Conservation (phyloP, 2,113 vertebrate genomes). For the Rattus norvegicus region GRCr8 NC_086021.1:172484501-172485000, state of each 20-base stretch:
- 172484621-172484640: too few species aligned
- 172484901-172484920: background rate
- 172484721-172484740: background rate
- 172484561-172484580: too few species aligned
- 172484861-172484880: background rate
- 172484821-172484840: background rate
- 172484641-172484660: too few species aligned
- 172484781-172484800: background rate
- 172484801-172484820: background rate
- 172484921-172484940: background rate
- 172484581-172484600: too few species aligned
- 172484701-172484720: too few species aligned
- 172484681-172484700: too few species aligned
- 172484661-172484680: too few species aligned
- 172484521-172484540: too few species aligned
- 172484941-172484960: background rate
- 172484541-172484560: too few species aligned
- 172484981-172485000: background rate
- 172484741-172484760: background rate
- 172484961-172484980: background rate
- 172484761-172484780: background rate
- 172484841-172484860: background rate
- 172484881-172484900: conserved; percentile 9
- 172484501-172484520: too few species aligned
- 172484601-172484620: too few species aligned